Evolutionary conservation across 2,888 invertebrate species (phyloP), one percentile per base, ranked within the genome.

Genomic region (Callinectes sapidus): DNA sequence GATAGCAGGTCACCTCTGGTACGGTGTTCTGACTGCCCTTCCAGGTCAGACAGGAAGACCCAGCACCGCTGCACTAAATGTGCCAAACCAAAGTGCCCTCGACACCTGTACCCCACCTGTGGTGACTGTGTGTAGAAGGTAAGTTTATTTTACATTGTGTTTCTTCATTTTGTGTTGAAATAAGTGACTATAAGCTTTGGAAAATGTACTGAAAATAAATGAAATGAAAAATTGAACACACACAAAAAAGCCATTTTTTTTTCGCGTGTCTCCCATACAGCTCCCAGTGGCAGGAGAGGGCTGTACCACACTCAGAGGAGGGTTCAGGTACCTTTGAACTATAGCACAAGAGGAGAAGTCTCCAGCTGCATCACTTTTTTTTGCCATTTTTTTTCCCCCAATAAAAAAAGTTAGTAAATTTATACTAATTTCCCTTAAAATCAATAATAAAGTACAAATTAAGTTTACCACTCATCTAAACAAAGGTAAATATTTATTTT

Each of bases 31-130:
- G 87, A 86, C 13, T 91, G 87, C 87, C 91, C 87, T 14, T 8
- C n/a, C 16, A 91, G 48, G 28, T 54, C 66, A 35, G 91, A 91
- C 66, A 77, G 81, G 48, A 90, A 90, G 81, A 81, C 42, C 1
- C 48, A 28, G n/a, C 87, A 87, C 87, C 87, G 91, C 35, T 91
- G 91, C 91, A 48, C 3, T 28, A 35, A 39, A 14, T 91, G 91
- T 18, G 18, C 2, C 18, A 23, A 86, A 14, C 86, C 66, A 3
- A 77, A 66, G 61, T 91, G 87, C 39, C 91, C 87, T 87, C 87
- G 54, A 23, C 91, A 91, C 61, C 39, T 91, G 18, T 91, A 91
- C 61, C 87, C 91, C 87, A 61, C 87, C 87, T 91, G 55, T n/a
- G 87, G 32, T 35, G 16, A 87, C 91, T 91, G 87, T 87, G 3